Percentiles rank a stretch among this genome's conserved stretches.
These are phyloP conservation scores for Furnarius figulus DNA, from an alignment of 2,113 vertebrate species.

Conservation along the genomic window DNA sequence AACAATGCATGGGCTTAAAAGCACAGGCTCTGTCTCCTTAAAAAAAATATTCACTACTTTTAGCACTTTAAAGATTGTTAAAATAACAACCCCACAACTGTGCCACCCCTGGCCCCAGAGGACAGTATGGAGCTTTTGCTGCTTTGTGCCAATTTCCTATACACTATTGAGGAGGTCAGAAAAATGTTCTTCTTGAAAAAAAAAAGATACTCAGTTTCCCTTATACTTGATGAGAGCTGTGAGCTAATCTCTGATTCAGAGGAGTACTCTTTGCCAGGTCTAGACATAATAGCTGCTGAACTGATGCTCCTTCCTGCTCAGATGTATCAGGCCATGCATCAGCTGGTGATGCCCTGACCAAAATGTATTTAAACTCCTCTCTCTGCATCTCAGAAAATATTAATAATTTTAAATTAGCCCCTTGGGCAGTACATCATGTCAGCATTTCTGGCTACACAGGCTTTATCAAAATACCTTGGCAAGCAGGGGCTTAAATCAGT, in stretches of 20 bases:
- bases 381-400: not conserved
- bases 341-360: not conserved
- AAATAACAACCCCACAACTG: not conserved
- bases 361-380: not conserved
- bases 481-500: not conserved
- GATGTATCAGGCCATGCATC: not conserved
- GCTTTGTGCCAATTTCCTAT: not conserved
- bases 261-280: not conserved
- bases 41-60: not conserved
- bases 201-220: not conserved
- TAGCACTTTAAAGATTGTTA: not conserved
- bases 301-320: not conserved
- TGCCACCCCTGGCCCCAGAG: fast-evolving
- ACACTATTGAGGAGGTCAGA: not conserved
- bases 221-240: not conserved
- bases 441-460: not conserved
- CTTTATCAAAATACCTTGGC: not conserved
- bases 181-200: not conserved
- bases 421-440: not conserved
- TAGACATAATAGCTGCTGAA: not conserved
- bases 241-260: not conserved
- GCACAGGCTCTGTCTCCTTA: not conserved
- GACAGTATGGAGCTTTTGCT: not conserved
- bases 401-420: not conserved
- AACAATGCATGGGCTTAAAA: not conserved